phyloP scores from a whole-genome alignment of 2,888 invertebrate species.

The Melinopterus prodromus region DNA sequence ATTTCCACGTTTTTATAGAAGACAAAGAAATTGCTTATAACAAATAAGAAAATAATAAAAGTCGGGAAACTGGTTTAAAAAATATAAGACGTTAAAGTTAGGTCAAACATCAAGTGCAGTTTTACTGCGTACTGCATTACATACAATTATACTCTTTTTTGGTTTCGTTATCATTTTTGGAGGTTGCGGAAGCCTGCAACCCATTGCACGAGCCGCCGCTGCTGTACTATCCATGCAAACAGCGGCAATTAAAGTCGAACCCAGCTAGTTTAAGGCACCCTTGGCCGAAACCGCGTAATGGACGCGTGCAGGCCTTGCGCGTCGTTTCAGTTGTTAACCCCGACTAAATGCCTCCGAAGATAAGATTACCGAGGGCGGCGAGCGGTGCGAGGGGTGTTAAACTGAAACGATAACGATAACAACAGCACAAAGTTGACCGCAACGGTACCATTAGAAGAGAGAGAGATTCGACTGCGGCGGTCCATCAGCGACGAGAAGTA shows the following conservation, averaged over 20 bases:
- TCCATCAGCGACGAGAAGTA: background rate
- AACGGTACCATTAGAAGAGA: background rate
- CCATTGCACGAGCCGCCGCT: too few species aligned
- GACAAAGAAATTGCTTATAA: too few species aligned
- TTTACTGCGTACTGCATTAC: too few species aligned
- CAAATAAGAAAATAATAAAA: too few species aligned
- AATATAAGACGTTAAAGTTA: too few species aligned
- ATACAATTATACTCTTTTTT: too few species aligned
- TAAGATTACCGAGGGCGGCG: background rate
- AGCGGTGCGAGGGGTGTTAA: background rate
- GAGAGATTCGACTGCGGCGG: background rate
- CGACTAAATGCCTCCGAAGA: background rate
- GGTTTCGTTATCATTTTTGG: too few species aligned
- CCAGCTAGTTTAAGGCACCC: background rate
- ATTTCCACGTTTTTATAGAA: too few species aligned
- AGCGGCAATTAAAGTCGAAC: background rate
- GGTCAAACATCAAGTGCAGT: too few species aligned
- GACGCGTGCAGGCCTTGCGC: background rate
- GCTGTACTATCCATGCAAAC: too few species aligned
- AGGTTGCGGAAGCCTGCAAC: too few species aligned
- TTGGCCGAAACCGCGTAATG: background rate
- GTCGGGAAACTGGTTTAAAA: too few species aligned
- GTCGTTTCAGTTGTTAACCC: background rate
- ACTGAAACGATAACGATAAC: background rate
- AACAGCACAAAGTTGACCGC: background rate